Evolutionary conservation across 1,140 invertebrate genomes (phyloP).

Genomic region (Ceratosolen solmsi): DNA sequence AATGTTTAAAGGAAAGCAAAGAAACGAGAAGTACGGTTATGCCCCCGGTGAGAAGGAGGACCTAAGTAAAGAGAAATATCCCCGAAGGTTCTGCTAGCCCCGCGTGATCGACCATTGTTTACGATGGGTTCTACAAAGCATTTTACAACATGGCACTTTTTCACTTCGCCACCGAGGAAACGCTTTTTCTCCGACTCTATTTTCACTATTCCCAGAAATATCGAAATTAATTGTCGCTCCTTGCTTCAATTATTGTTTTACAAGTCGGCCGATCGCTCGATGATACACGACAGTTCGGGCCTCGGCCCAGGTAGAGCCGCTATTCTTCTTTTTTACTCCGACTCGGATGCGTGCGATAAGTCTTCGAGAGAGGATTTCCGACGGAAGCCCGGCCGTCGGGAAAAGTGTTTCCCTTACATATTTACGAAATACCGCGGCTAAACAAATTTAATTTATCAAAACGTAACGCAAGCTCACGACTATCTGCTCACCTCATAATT

Average conservation of each 20-base stretch:
- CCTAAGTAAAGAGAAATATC: background rate
- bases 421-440: background rate
- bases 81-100: background rate
- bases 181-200: background rate
- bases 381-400: background rate
- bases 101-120: conserved; percentile 64
- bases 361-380: background rate
- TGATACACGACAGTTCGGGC: background rate
- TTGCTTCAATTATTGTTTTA: conserved; percentile 22
- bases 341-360: background rate
- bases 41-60: background rate
- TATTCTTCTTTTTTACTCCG: background rate
- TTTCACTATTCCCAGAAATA: background rate
- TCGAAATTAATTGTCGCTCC: background rate
- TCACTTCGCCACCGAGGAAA: background rate
- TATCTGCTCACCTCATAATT: background rate
- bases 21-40: background rate
- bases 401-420: background rate
- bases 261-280: background rate
- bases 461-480: too few relatives aligned
- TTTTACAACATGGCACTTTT: conserved; percentile 57
- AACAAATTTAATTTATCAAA: too few relatives aligned
- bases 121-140: conserved; percentile 58
- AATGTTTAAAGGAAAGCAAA: conserved; percentile 23
- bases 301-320: background rate